Evolutionary conservation across 2,888 invertebrate species (phyloP), one percentile per base, ranked within the genome.

Genomic region (Dysmachus trigonus): DNA sequence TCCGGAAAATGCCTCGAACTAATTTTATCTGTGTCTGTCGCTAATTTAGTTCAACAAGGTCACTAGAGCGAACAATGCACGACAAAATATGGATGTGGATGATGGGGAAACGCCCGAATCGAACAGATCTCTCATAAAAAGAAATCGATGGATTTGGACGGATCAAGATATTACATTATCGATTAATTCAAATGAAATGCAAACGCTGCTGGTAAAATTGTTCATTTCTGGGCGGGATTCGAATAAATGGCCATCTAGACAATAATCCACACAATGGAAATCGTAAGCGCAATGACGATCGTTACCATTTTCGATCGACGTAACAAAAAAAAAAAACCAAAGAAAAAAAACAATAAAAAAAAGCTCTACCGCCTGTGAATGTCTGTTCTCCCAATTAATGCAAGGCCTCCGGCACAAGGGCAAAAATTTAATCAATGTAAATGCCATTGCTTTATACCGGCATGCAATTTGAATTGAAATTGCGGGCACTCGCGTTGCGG

Each of bases 31-130:
- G 38, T 79, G 38, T 22, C 47, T 47, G 22, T 47, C 30, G 79
- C 79, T 79, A 79, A 79, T 79, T 79, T 31, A 71, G 71, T 71
- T 35, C 38, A 83, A 83, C 83, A 83, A 83, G 83, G 83, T 83
- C 83, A 83, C 15, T 71, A 31, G 71, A 83, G 71, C 41, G 62
- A 83, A 83, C 35, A 83, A 71, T 71, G 83, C 83, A 83, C 38
- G 62, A 72, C 72, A 83, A 33, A 35, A 31, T n/a, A 35, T 73
- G 73, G 30, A 35, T 33, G 73, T n/a, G n/a, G 18, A 1, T 15
- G 31, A 62, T 62, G 31, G 30, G 35, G 15, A 73, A 73, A 33
- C 73, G 73, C 73, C 73, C 73, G 62, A 62, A 22, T 27, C 13
- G 22, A 62, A 10, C 27, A 7, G 62, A 62, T 62, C 22, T 18